Base-by-base conservation (phyloP, 1,140 invertebrate genomes). In the Zaprionus inermis region DNA sequence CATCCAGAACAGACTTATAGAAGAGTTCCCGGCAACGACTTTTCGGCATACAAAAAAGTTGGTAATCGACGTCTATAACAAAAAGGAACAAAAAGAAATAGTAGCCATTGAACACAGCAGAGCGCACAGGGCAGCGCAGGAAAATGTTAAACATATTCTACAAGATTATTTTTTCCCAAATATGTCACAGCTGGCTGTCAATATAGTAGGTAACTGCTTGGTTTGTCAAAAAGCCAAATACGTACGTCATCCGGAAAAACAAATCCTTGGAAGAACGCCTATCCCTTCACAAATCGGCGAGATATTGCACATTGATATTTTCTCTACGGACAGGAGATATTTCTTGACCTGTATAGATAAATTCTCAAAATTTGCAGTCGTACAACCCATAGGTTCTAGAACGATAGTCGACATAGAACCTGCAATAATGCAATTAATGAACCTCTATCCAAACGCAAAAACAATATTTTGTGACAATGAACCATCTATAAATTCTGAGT, bases 81-180 rank as follows among this genome's bases (percentile, higher is more conserved):
- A 41, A 49, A 10, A 60, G 2, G 58, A 60, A 34, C 6, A 52
- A 20, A 24, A 12, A 24, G 46, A 65, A 16, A 65, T 54, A 34
- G 2, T 55, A 3, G 54, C 24, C 14, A 18, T 10, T 14, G 18
- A 22, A n/a, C 60, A 67, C 44, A 76, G 28, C 30, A 38, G 12
- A 12, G 20, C 60, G 58, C 54, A 76, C 28, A 30, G 32, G 32
- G 52, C 32, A 10, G 58, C 59, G 1, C 68, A 76, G 28, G 51
- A 66, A 38, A 70, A 70, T 36, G 12, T 58, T 24, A 54, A 44
- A 38, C 16, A 59, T 38, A 34, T 65, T 1, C 6, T 65, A 5
- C 1, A 6, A 16, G 65, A 67, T 20, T 77, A 72, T 38, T 77
- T 54, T 52, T 72, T 77, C 49, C 54, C 74, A 22, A 72, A 72